Conservation (phyloP, 2,888 invertebrate genomes). For the Apodemia duryi region DNA sequence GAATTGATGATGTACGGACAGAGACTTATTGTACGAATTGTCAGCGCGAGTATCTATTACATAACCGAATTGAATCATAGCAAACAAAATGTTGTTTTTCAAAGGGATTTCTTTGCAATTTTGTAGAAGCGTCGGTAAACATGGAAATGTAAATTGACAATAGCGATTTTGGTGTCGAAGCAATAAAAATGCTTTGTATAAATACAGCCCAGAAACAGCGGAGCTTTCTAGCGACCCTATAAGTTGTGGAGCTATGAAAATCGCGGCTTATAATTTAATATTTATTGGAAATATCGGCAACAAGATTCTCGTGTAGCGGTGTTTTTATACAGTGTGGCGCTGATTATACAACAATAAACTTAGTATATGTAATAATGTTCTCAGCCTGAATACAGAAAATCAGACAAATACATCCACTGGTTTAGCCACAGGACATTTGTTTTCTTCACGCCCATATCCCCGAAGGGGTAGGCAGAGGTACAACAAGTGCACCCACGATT, state of each 20-base stretch:
- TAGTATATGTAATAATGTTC: too few relatives aligned
- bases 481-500: too few relatives aligned
- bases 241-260: constrained; percentile 14
- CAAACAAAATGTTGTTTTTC: constrained; percentile 11
- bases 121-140: constrained; percentile 30
- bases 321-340: background rate
- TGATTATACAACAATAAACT: too few relatives aligned
- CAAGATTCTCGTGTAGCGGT: background rate
- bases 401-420: too few relatives aligned
- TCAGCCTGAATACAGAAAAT: too few relatives aligned
- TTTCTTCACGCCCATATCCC: too few relatives aligned
- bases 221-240: constrained; percentile 16
- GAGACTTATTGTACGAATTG: background rate
- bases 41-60: background rate
- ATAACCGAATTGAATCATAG: constrained; percentile 1
- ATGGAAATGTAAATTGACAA: constrained; percentile 34
- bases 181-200: constrained; percentile 41
- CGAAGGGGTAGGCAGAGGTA: too few relatives aligned
- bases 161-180: constrained; percentile 36
- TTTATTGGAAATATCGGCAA: background rate
- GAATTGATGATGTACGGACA: too few relatives aligned
- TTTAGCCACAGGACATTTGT: too few relatives aligned
- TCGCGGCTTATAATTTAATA: background rate
- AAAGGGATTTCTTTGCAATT: constrained; percentile 14
- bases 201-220: constrained; percentile 23